Conservation (phyloP, 2,113 vertebrate genomes). For the Psittacus erithacus region DNA sequence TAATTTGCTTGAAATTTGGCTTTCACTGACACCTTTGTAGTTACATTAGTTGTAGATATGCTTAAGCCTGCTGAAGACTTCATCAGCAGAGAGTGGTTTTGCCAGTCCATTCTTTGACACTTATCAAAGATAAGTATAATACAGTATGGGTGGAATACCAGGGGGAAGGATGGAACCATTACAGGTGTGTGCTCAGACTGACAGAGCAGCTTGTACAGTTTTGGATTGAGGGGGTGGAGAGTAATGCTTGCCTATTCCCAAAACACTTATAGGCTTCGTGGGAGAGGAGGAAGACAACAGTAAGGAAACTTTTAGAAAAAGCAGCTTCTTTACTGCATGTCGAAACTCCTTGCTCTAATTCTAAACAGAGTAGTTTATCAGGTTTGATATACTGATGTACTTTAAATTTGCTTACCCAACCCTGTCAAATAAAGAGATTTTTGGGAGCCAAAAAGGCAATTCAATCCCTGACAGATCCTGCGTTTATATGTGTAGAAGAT, state of each 20-base stretch:
- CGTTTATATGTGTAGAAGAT: neutral
- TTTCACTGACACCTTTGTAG: neutral
- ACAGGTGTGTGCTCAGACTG: rapidly evolving
- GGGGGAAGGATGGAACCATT: neutral
- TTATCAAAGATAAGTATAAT: neutral
- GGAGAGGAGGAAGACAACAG: neutral
- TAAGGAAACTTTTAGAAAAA: neutral
- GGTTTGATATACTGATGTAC: rapidly evolving
- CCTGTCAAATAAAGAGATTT: neutral
- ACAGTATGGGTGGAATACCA: neutral
- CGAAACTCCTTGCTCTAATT: neutral
- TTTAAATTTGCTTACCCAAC: neutral
- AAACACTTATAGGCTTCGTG: neutral
- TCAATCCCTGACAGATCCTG: neutral
- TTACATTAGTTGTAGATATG: neutral
- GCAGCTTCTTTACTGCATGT: rapidly evolving
- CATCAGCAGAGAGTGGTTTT: neutral
- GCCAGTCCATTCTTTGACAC: neutral
- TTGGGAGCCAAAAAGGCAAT: neutral
- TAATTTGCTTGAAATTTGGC: neutral
- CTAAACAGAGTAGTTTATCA: neutral
- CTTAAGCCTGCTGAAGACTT: neutral
- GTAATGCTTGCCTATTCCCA: neutral
- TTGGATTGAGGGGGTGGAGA: neutral
- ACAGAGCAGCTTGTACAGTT: rapidly evolving